Evolutionary conservation across 2,797 vertebrate genomes (phyloP).

Genomic region (Hirundo rustica): DNA sequence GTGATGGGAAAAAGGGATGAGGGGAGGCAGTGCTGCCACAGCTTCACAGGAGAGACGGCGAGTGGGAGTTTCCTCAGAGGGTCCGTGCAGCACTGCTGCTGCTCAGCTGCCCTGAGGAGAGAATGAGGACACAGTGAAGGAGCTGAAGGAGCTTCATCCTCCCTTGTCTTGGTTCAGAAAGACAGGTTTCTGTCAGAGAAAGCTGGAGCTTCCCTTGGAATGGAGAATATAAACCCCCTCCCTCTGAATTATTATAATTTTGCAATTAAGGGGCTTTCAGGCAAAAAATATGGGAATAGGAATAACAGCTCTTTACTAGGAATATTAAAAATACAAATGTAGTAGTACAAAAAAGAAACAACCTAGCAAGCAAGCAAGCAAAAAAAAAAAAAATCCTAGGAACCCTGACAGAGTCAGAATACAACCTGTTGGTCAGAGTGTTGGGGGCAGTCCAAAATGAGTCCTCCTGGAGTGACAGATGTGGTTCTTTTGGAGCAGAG

Average conservation of each 20-base stretch:
- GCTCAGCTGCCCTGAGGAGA: not conserved
- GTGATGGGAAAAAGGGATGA: not conserved
- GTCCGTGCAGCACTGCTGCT: not conserved
- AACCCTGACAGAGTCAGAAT: too few species aligned
- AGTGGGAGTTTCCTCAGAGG: rapidly evolving
- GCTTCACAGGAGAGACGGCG: rapidly evolving
- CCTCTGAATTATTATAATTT: too few species aligned
- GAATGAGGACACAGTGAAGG: rapidly evolving
- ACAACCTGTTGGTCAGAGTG: too few species aligned
- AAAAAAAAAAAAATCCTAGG: too few species aligned
- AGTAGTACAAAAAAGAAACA: too few species aligned
- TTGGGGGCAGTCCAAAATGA: too few species aligned
- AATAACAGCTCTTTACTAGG: not conserved
- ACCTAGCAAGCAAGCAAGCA: too few species aligned
- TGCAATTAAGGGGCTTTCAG: too few species aligned
- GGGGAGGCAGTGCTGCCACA: not conserved
- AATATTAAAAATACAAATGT: too few species aligned
- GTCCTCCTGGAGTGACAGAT: too few species aligned
- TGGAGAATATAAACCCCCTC: not conserved
- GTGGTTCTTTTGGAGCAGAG: too few species aligned
- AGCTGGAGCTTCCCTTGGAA: not conserved
- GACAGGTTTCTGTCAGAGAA: not conserved
- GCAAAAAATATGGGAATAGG: not conserved
- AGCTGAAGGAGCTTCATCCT: not conserved
- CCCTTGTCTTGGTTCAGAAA: not conserved